Conservation (phyloP, 2,888 invertebrate genomes). For the Chymomyza procnemis region DNA sequence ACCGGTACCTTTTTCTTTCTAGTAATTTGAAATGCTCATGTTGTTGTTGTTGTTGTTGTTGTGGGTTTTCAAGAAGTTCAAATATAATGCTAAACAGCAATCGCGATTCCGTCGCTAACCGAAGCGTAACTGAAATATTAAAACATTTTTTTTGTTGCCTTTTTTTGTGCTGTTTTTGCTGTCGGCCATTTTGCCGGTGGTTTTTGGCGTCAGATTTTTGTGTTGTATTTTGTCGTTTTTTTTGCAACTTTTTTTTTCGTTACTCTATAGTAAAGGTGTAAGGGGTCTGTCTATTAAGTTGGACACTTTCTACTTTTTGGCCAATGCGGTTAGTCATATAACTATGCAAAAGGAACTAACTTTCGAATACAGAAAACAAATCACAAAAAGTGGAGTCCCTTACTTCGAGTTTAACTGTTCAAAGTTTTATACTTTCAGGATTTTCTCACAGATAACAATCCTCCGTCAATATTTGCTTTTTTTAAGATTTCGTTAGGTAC, state of each 20-base stretch:
- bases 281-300: constrained; percentile 14
- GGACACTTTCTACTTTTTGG: too few species aligned
- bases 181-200: constrained; percentile 65
- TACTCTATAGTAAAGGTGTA: neutral
- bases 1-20: constrained; percentile 26
- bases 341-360: too few species aligned
- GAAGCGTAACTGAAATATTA: constrained; percentile 75
- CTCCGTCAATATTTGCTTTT: too few species aligned
- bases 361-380: too few species aligned
- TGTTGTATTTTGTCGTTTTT: constrained; percentile 28
- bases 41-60: constrained; percentile 24
- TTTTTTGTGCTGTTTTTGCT: constrained; percentile 28
- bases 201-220: constrained; percentile 62
- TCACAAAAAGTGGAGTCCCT: too few species aligned
- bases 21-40: constrained; percentile 39
- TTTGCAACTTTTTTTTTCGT: neutral
- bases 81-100: constrained; percentile 41
- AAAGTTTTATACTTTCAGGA: too few species aligned
- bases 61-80: constrained; percentile 60
- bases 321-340: too few species aligned
- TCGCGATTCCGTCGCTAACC: constrained; percentile 70
- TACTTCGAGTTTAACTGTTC: too few species aligned
- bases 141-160: constrained; percentile 45
- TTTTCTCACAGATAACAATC: too few species aligned
- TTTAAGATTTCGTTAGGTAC: too few species aligned